phyloP scores from a whole-genome alignment of 2,113 vertebrate genomes.

The Albula goreensis region DNA sequence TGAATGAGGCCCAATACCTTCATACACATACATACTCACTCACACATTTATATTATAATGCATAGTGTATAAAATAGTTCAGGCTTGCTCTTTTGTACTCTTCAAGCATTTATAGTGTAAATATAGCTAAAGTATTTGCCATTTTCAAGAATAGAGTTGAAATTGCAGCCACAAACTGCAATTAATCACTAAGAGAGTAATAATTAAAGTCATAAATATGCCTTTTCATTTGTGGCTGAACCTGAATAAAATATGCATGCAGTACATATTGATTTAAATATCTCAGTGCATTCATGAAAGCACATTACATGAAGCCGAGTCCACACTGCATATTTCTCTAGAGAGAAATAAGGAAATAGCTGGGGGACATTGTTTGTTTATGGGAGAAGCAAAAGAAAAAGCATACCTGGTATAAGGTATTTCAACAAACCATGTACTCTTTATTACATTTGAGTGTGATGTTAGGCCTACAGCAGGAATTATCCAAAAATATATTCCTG shows the following conservation, averaged over 20 bases:
- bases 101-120: too few relatives aligned
- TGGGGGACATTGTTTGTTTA: background rate
- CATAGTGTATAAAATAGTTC: too few relatives aligned
- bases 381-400: background rate
- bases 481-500: background rate
- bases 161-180: background rate
- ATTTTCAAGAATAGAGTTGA: background rate
- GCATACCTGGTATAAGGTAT: background rate
- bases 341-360: background rate
- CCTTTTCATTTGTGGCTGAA: background rate
- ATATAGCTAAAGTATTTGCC: background rate
- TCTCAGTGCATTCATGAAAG: background rate
- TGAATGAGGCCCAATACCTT: too few relatives aligned
- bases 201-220: conserved; percentile 8
- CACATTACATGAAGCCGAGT: background rate
- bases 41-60: too few relatives aligned
- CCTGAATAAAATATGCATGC: conserved; percentile 1
- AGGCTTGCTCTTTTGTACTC: too few relatives aligned
- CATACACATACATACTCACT: too few relatives aligned
- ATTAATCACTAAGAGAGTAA: background rate
- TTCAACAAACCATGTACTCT: background rate
- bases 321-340: background rate
- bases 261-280: background rate
- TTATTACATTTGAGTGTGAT: background rate
- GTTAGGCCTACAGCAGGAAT: background rate